These are phyloP conservation scores for Philaenus spumarius DNA, from an alignment of 1,140 invertebrate genomes.

Conservation along the genomic window DNA sequence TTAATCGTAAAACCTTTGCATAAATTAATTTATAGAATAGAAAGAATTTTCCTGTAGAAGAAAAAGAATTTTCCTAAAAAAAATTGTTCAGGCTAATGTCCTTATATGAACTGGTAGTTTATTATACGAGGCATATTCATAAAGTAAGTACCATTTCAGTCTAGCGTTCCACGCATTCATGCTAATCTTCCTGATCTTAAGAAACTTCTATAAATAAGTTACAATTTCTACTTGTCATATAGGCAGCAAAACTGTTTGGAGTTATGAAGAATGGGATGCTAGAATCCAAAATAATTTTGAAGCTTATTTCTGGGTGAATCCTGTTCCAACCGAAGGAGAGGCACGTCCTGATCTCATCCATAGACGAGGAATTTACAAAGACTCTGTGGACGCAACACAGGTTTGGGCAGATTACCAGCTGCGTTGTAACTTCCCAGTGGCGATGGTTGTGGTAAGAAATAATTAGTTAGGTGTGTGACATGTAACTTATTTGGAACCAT, in stretches of 20 bases:
- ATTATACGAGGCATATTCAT: too few species aligned
- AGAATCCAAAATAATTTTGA: constrained; percentile 83
- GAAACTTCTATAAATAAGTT: background rate
- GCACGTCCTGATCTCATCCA: constrained; percentile 73
- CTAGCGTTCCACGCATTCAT: too few species aligned
- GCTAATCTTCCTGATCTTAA: too few species aligned
- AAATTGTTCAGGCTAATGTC: too few species aligned
- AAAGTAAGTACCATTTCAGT: too few species aligned
- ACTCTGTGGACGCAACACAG: constrained; percentile 71
- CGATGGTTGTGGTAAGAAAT: constrained; percentile 73
- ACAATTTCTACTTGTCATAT: background rate
- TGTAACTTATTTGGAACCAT: too few species aligned
- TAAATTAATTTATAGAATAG: too few species aligned
- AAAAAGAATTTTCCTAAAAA: too few species aligned
- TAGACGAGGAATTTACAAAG: constrained; percentile 89
- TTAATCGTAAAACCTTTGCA: too few species aligned
- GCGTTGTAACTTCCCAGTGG: constrained; percentile 86
- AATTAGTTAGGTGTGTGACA: too few species aligned
- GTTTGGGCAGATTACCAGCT: constrained; percentile 93
- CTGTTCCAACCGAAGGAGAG: constrained; percentile 49
- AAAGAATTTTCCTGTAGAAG: too few species aligned
- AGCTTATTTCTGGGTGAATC: constrained; percentile 74
- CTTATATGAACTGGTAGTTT: too few species aligned
- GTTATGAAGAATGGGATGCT: constrained; percentile 78
- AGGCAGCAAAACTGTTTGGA: constrained; percentile 47